Percentiles rank a stretch among this genome's conserved stretches.
phyloP scores from a whole-genome alignment of 2,888 invertebrate species.

The Erebia aethiops region DNA sequence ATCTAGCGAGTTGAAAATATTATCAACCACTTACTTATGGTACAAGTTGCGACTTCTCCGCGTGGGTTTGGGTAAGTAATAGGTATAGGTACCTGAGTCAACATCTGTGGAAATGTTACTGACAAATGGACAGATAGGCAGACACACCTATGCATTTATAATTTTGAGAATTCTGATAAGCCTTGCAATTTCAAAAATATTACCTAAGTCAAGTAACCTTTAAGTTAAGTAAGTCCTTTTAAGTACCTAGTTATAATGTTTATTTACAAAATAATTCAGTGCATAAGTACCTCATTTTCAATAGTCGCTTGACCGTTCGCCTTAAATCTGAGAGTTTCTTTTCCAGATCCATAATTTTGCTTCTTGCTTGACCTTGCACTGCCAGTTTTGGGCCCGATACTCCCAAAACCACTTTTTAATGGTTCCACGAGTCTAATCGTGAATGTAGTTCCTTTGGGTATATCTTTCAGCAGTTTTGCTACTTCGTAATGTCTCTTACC shows the following conservation, averaged over 20 bases:
- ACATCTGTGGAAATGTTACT: no score
- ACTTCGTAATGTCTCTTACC: conserved; percentile 98
- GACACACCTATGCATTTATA: not conserved
- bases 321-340: conserved; percentile 96
- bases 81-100: no score
- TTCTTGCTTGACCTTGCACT: conserved; percentile 85
- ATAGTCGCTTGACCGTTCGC: conserved; percentile 96
- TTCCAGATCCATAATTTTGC: conserved; percentile 90
- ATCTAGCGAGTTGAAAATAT: no score
- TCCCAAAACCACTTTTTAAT: conserved; percentile 94
- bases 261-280: conserved; percentile 8
- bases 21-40: no score
- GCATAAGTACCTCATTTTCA: conserved; percentile 87
- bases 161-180: no score
- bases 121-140: no score
- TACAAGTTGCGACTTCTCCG: no score
- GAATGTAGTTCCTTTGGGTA: conserved; percentile 93
- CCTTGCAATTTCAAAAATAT: no score
- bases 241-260: not conserved
- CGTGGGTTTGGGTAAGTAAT: no score
- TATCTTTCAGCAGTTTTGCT: conserved; percentile 96
- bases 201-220: no score
- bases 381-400: conserved; percentile 88
- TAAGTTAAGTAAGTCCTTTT: not conserved
- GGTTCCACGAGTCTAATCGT: conserved; percentile 96